A percentile compares a stretch with the other conserved stretches of the same genome.
Evolutionary conservation across 2,113 vertebrate species (phyloP).

Genomic region (Coptodon bakossiorum): DNA sequence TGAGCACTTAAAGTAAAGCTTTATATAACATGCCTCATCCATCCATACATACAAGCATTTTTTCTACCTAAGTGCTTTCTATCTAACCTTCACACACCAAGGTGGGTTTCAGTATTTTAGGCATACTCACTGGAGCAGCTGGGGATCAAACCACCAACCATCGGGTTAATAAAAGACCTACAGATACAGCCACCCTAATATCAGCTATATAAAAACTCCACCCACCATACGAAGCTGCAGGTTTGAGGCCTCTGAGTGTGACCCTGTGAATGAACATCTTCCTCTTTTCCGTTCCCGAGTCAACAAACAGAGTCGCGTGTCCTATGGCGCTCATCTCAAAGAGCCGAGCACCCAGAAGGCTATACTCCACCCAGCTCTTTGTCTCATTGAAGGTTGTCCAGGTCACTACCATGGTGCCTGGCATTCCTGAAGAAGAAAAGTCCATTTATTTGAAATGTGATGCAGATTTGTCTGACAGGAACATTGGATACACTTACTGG

Average conservation of each 20-base stretch:
- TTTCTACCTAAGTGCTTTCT: background rate
- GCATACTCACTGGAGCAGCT: background rate
- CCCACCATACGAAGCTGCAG: slow-evolving; percentile 73
- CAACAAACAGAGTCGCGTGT: slow-evolving; percentile 63
- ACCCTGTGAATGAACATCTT: slow-evolving; percentile 80
- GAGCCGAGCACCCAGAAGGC: slow-evolving; percentile 46
- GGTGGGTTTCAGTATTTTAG: background rate
- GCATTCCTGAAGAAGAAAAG: slow-evolving; percentile 56
- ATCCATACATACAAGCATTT: background rate
- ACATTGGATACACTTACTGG: background rate
- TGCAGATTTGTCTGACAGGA: background rate
- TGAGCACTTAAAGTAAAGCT: background rate
- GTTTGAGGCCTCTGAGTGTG: slow-evolving; percentile 65
- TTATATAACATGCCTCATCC: background rate
- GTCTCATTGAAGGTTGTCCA: slow-evolving; percentile 79
- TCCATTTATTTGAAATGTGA: background rate
- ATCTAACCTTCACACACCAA: background rate
- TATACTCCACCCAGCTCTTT: slow-evolving; percentile 73
- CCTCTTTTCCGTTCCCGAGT: slow-evolving; percentile 72
- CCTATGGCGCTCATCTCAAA: slow-evolving; percentile 68
- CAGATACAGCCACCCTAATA: background rate
- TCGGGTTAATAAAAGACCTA: accelerated
- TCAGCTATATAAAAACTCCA: background rate
- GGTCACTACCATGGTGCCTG: slow-evolving; percentile 77
- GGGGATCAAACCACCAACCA: background rate